Base-by-base conservation (phyloP, 1,140 invertebrate genomes). In the Lineus longissimus region DNA sequence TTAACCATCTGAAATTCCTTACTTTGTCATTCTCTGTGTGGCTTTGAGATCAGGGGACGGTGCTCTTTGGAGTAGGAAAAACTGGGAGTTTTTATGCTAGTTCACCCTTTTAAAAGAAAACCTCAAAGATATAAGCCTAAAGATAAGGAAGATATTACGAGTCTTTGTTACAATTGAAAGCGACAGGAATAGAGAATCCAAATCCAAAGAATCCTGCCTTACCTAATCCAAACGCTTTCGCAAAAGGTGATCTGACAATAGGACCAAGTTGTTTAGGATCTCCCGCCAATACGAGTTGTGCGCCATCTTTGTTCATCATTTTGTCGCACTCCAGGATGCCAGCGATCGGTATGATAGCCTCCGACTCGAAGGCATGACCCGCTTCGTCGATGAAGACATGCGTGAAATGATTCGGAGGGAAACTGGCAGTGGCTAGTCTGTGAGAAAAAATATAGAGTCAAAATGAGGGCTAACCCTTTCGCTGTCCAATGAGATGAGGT, bases 211-310 rank as follows among this genome's bases (percentile, higher is more conserved):
- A n/a, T 56, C 29, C 27, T 27, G 7, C 29, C 70, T 67, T 63
- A 78, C 76, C 81, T 36, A 93, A 82, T 25, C 90, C 91, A 72
- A 83, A 88, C 9, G 84, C 74, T 13, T 68, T 71, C 0, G 89
- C 88, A 59, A 87, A 81, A 55, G 82, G 84, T 45, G 90, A 92
- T 47, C 87, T 77, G 11, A 94, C 81, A 22, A 95, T 86, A 15
- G 94, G 91, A 0, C 93, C 94, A 29, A 97, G 84, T 78, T 98
- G 95, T 78, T 89, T 84, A 22, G 92, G 94, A 86, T 97, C 95
- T 2, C 95, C 95, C 59, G 92, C 91, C 1, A 97, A 80, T 63
- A 97, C 83, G 2, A 94, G 84, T 78, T 81, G 75, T n/a, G 71
- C 73, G n/a, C 65, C 67, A 2, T 45, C 27, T 11, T 45, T 36